Evolutionary conservation across 2,797 vertebrate species (phyloP), one percentile per base, ranked within the genome.

Genomic region (Pseudochaenichthys georgianus): DNA sequence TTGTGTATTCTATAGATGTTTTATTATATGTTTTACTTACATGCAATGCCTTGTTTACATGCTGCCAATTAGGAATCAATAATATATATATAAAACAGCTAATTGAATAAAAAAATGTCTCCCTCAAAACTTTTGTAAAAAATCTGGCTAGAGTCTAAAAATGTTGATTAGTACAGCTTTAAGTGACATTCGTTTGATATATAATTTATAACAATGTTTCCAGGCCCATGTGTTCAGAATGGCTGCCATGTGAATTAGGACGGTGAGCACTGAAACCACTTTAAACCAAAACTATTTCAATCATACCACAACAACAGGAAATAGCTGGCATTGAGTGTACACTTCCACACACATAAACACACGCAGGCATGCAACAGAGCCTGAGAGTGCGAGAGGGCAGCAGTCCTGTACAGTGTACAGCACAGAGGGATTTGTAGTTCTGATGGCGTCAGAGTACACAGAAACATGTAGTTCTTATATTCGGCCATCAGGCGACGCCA

Each of bases 301-400:
- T 31, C 52, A 69, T 11, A 67, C 13, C 48, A 77, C 55, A 21
- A 15, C 38, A 51, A 81, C 55, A 43, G 28, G 4, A 62, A 73
- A 78, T 9, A 54, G 73, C 55, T 64, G 51, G 9, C 73, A 53
- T 23, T 23, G 52, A 78, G 45, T 38, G 55, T 10, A 60, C 46
- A 77, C 7, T 57, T 71, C 78, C 76, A 85, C 42, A 79, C 48
- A 65, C 53, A 63, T 38, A 43, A 69, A 69, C 46, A 78, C 54
- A 86, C 64, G 13, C 76, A 63, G 73, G 82, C 93, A 94, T 89
- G 89, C 91, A 89, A 13, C 87, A 94, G 94, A 96, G 97, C 95
- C 94, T 95, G 95, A 94, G 92, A 94, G 96, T 96, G 95, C 94
- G 93, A 95, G 93, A 96, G 87, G 93, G 88, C 89, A 88, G 91